Evolutionary conservation across 1,140 invertebrate genomes (phyloP).

Genomic region (Platorchestia sp.): DNA sequence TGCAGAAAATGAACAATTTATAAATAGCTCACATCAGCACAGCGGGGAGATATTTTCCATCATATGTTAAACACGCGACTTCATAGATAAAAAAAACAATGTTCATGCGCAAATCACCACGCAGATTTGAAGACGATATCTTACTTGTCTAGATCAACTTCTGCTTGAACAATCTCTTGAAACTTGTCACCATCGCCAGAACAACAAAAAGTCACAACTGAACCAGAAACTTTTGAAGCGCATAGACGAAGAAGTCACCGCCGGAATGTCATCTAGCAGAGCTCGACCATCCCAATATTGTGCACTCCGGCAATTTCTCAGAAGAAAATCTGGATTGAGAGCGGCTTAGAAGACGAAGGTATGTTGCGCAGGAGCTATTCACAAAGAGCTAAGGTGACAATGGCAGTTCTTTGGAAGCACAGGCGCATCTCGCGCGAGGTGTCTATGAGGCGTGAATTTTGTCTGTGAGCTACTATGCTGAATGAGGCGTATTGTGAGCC

Average conservation of each 20-base stretch:
- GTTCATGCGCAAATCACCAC: background rate
- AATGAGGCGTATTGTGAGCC: conserved; percentile 9
- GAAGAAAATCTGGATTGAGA: conserved; percentile 27
- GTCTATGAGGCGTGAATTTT: conserved; percentile 40
- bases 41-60: background rate
- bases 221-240: background rate
- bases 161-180: background rate
- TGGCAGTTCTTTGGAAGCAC: background rate
- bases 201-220: background rate
- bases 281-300: background rate
- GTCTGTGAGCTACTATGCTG: background rate
- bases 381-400: conserved; percentile 47
- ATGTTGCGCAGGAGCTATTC: background rate
- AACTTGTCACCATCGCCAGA: background rate
- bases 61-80: background rate
- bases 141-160: background rate
- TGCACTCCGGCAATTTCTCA: background rate
- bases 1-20: no score
- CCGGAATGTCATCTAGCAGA: background rate
- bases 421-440: background rate
- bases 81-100: background rate
- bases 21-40: background rate
- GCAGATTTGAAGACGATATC: no score
- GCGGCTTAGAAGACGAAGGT: background rate
- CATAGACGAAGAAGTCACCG: background rate